phyloP scores from a whole-genome alignment of 2,113 vertebrate species.

The Eurystomus gularis region DNA sequence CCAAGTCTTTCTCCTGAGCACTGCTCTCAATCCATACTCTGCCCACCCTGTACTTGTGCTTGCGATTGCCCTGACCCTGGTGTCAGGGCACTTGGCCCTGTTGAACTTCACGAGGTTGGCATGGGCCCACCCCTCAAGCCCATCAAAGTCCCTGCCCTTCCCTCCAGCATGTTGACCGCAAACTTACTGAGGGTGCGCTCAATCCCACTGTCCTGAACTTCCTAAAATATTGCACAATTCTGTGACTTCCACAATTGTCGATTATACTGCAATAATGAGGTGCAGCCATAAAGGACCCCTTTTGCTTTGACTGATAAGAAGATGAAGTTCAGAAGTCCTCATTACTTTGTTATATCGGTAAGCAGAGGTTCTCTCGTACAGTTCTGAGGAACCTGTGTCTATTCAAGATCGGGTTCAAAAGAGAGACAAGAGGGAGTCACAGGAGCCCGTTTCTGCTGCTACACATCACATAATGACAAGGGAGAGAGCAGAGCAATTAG shows the following conservation, averaged over 20 bases:
- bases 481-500: not conserved
- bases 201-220: no score
- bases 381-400: not conserved
- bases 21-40: no score
- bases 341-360: not conserved
- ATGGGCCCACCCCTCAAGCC: no score
- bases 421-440: not conserved
- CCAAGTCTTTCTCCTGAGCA: no score
- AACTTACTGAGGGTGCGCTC: no score
- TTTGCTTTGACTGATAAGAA: not conserved
- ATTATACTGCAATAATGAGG: not conserved
- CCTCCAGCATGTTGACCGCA: no score
- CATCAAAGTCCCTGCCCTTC: no score
- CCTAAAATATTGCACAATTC: not conserved
- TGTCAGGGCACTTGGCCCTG: no score
- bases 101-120: no score
- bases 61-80: no score
- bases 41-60: no score
- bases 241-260: not conserved
- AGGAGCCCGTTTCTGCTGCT: not conserved
- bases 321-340: not conserved
- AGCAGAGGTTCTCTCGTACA: not conserved
- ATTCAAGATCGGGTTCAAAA: not conserved
- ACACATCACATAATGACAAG: not conserved
- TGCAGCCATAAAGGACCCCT: not conserved